Evolutionary conservation across 2,797 vertebrate genomes (phyloP).

Genomic region (Decapterus maruadsi): DNA sequence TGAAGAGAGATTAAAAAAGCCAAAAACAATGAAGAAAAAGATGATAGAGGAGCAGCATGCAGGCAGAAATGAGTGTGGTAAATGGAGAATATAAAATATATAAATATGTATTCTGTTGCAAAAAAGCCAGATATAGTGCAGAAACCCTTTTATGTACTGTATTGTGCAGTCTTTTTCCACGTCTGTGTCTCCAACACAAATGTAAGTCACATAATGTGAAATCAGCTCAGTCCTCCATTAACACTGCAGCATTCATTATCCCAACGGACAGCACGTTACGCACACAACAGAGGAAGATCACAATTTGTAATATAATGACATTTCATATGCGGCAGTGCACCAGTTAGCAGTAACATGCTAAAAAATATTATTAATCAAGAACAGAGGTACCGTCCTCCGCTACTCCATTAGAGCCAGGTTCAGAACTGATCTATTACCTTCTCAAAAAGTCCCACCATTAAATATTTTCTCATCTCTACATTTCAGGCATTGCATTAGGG

Average conservation of each 20-base stretch:
- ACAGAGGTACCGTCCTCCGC: too few species aligned
- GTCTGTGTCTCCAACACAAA: background rate
- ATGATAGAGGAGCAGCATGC: slow-evolving; percentile 23
- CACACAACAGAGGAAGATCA: background rate
- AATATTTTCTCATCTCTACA: background rate
- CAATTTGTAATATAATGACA: background rate
- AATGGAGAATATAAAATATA: slow-evolving; percentile 12
- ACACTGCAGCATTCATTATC: background rate
- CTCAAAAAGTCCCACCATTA: too few species aligned
- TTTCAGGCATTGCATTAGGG: background rate
- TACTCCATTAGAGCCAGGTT: too few species aligned
- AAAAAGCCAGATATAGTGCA: slow-evolving; percentile 19
- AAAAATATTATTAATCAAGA: too few species aligned
- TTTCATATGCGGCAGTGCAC: too few species aligned
- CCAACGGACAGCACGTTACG: too few species aligned
- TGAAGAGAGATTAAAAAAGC: slow-evolving; percentile 47
- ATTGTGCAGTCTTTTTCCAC: too few species aligned
- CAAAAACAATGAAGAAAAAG: slow-evolving; percentile 45
- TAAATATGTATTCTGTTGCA: slow-evolving; percentile 29
- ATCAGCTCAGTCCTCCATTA: background rate
- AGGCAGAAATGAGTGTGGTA: slow-evolving; percentile 7
- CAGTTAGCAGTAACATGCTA: too few species aligned
- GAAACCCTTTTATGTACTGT: background rate
- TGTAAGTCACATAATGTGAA: background rate
- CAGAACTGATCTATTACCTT: background rate